Conservation (phyloP, 2,113 vertebrate genomes). For the Rhombomys opimus region DNA sequence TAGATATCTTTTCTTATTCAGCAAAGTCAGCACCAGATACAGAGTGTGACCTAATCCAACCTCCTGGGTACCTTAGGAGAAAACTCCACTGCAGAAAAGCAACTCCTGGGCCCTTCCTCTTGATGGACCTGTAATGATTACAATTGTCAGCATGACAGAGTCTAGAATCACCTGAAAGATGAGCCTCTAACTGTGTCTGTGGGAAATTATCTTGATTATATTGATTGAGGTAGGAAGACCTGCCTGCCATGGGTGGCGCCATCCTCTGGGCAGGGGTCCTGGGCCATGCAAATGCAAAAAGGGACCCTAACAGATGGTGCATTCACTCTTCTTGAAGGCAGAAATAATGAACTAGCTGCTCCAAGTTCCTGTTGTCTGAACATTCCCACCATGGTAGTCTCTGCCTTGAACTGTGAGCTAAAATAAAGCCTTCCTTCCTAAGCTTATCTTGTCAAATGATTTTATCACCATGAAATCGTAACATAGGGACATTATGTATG, state of each 20-base stretch:
- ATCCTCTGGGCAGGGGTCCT: not conserved
- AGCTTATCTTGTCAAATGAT: not conserved
- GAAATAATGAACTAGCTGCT: not conserved
- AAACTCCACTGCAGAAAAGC: not conserved
- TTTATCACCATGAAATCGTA: not conserved
- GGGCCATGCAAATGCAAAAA: not conserved
- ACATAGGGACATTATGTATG: not conserved
- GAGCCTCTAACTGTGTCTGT: not conserved
- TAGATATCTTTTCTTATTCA: too few species aligned
- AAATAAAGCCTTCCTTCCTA: not conserved
- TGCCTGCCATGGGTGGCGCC: not conserved
- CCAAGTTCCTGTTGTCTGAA: not conserved
- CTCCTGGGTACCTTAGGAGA: not conserved
- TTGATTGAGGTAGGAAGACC: not conserved
- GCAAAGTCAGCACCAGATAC: not conserved
- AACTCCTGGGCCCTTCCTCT: not conserved
- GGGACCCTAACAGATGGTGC: too few species aligned
- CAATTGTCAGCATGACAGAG: not conserved
- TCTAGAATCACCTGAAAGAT: not conserved
- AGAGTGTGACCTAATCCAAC: not conserved
- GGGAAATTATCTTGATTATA: not conserved
- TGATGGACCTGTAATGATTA: not conserved
- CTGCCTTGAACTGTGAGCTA: not conserved
- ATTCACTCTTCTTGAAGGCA: not conserved
- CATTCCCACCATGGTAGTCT: not conserved